Base-by-base conservation (phyloP, 2,113 vertebrate species). In the Pelusios castaneus region DNA sequence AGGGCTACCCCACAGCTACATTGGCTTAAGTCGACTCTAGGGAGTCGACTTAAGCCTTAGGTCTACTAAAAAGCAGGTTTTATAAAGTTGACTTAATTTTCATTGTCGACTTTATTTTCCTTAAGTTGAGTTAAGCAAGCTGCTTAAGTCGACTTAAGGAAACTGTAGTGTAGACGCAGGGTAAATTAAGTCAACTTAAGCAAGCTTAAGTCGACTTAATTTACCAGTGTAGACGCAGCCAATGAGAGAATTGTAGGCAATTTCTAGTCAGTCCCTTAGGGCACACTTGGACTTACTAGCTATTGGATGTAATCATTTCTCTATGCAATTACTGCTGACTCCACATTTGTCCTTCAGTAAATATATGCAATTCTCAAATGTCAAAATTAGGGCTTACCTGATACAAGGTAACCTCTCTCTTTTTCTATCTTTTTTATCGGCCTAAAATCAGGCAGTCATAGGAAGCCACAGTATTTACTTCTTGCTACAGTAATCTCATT, bases 271-370 rank as follows among this genome's bases (percentile, higher is more conserved):
- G 82, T 96, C 90, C 91, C 89, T 80, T 84, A 93, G 76, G 95
- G 73, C 80, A 85, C 86, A 93, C 95, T 96, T 95, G 86, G 67
- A 94, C 95, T 97, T 96, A 96, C 94, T 92, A 88, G 83, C 93
- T 90, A 92, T 94, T 94, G 91, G 90, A 88, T 91, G 67, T 87
- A 92, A 95, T 3, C 1, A 70, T 87, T 95, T 92, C 90, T 88
- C 84, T 89, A 87, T 38, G 81, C 93, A 96, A 82, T 83, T 92
- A 85, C 47, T 0, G 93, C 94, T 95, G 93, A 96, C 83, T 96
- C 89, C 47, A 75, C 93, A 78, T 22, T 94, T 94, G 82, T 93
- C 87, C 88, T 91, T 90, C 88, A 92, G 89, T 89, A 94, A 96
- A 92, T 91, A 89, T 63, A 96, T 90, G 89, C 91, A 87, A 73